Evolutionary conservation across 2,888 invertebrate genomes (phyloP), one percentile per base, ranked within the genome.

Genomic region (Eupeodes luniger): DNA sequence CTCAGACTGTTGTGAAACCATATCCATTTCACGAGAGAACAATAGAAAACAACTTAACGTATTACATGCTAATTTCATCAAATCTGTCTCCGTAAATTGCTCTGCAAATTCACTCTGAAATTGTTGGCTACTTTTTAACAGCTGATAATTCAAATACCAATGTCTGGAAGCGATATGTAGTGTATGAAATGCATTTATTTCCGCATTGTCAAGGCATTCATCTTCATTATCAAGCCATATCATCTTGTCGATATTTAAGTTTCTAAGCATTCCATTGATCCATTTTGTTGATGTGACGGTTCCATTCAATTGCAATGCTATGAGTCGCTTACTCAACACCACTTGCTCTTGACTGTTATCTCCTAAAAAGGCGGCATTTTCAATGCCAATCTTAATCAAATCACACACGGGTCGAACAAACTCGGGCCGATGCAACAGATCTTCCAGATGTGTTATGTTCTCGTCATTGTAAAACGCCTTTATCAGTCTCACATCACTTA

Each of bases 331-430:
- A 81, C 91, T 92, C 34, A 93, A 69, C 0, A 89, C 84, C 0
- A 89, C 82, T 90, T 93, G 92, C 62, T 93, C 92, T 59, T 91
- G 91, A 36, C 82, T 89, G 51, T 91, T 92, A 66, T 93, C 93
- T 16, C 92, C 93, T 57, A 93, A 90, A 89, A 92, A 92, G 66
- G 92, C 91, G 34, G 91, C 91, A 79, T 93, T 93, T 66, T 93
- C 92, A 57, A 93, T 92, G 88, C 93, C 94, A 75, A 93, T 93
- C 83, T 92, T 93, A 57, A 94, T 92, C 47, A 94, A 91, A 91
- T 93, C 92, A 85, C 93, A 93, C 4, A 93, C 91, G 27, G 91
- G 91, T n/a, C 92, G 91, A 51, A 92, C 91, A 34, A 94, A 80
- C 49, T 91, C 91, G 5, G 93, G 92, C 61, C 92, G 91, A 70